These are phyloP conservation scores for Mormoops blainvillei DNA, from an alignment of 2,113 vertebrate genomes.

Conservation along the genomic window DNA sequence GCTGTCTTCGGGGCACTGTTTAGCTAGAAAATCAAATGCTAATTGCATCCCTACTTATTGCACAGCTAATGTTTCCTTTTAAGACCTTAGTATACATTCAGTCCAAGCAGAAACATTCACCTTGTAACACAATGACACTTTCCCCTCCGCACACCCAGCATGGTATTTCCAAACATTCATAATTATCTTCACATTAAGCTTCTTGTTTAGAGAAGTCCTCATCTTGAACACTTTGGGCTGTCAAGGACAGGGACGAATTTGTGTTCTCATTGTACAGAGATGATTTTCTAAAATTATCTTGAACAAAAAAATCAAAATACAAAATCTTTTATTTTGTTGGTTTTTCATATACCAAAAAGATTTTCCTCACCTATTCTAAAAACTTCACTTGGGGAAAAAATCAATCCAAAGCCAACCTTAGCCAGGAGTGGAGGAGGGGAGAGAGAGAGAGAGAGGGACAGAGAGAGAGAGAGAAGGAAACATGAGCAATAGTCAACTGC, in stretches of 20 bases:
- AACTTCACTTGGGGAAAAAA: slow-evolving; percentile 3
- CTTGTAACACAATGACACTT: slow-evolving; percentile 41
- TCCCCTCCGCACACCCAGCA: not conserved
- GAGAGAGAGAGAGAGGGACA: not conserved
- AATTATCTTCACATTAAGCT: slow-evolving; percentile 50
- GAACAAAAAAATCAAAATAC: slow-evolving; percentile 46
- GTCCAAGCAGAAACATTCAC: not conserved
- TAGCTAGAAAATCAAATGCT: not conserved
- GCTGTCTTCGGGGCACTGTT: not conserved
- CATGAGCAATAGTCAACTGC: not conserved
- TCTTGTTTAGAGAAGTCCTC: slow-evolving; percentile 63
- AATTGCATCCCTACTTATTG: not conserved
- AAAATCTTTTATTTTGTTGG: not conserved
- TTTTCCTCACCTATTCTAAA: slow-evolving; percentile 33
- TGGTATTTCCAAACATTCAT: slow-evolving; percentile 60
- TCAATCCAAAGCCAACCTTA: not conserved
- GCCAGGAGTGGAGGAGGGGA: not conserved
- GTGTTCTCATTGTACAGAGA: slow-evolving; percentile 32
- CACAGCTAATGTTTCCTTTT: not conserved
- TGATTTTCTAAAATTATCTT: slow-evolving; percentile 60
- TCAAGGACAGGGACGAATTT: slow-evolving; percentile 45
- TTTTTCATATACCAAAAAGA: not conserved
- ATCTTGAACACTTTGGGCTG: slow-evolving; percentile 55
- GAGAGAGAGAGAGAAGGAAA: not conserved
- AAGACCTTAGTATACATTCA: not conserved